Conservation (phyloP, 1,140 invertebrate genomes). For the Zaprionus davidi region DNA sequence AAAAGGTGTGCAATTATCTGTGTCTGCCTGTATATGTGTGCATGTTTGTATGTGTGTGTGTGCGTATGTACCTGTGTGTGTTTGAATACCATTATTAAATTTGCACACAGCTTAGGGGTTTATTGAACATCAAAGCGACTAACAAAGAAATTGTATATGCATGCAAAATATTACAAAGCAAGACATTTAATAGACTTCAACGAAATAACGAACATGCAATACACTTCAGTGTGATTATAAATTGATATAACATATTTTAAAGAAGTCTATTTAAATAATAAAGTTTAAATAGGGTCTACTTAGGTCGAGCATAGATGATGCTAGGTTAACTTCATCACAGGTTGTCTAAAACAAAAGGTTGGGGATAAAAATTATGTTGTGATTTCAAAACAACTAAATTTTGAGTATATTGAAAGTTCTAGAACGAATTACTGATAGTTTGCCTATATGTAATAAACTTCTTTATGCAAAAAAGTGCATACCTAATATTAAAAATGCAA, state of each 20-base stretch:
- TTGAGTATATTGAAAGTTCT: too few species aligned
- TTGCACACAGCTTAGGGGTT: conserved; percentile 24
- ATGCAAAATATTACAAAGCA: conserved; percentile 33
- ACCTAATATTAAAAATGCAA: neutral
- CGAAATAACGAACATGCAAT: neutral
- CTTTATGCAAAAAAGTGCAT: neutral
- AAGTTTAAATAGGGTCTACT: too few species aligned
- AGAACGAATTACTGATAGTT: neutral
- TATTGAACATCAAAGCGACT: conserved; percentile 47
- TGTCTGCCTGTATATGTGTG: neutral
- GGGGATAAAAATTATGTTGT: too few species aligned
- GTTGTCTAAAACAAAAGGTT: too few species aligned
- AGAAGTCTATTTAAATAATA: neutral
- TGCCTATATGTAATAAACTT: neutral
- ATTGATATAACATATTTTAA: neutral
- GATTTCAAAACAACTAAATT: too few species aligned
- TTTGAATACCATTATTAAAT: conserved; percentile 28
- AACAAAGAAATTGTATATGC: conserved; percentile 21
- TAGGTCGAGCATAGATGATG: too few species aligned
- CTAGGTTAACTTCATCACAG: too few species aligned
- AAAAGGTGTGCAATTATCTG: neutral
- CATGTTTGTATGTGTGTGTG: neutral
- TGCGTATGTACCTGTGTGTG: conserved; percentile 10
- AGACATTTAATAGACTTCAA: neutral
- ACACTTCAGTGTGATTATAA: neutral